Evolutionary conservation across 1,140 invertebrate species (phyloP).

Genomic region (Drosophila albomicans): DNA sequence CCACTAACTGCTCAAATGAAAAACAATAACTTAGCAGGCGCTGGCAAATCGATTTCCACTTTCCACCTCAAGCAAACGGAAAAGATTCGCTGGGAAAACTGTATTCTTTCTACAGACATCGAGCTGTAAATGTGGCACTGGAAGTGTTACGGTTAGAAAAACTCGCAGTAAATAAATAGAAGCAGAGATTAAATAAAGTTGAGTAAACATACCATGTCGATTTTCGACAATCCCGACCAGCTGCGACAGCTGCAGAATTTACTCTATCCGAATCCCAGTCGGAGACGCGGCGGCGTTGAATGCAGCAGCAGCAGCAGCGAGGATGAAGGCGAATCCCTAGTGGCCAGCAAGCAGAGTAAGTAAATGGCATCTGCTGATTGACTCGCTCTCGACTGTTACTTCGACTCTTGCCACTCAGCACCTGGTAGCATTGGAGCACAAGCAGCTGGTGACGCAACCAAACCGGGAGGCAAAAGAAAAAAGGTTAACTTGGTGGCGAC

Average conservation of each 20-base stretch:
- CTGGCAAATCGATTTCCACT: constrained; percentile 35
- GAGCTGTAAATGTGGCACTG: constrained; percentile 21
- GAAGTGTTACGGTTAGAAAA: constrained; percentile 5
- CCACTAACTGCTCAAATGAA: background rate
- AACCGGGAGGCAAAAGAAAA: constrained; percentile 28
- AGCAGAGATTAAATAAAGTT: constrained; percentile 9
- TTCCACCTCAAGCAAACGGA: background rate
- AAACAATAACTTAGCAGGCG: constrained; percentile 42
- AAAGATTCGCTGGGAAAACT: background rate
- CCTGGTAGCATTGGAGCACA: constrained; percentile 59
- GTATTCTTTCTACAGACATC: constrained; percentile 22
- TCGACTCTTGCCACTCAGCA: constrained; percentile 21
- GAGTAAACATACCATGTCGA: constrained; percentile 58
- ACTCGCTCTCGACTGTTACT: too few species aligned
- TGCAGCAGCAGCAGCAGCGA: constrained; percentile 66
- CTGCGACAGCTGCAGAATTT: constrained; percentile 63
- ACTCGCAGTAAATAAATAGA: background rate
- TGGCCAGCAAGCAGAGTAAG: constrained; percentile 61
- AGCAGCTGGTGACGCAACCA: constrained; percentile 11
- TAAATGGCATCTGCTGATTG: constrained; percentile 1
- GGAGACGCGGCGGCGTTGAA: constrained; percentile 37
- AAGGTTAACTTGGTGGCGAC: constrained; percentile 57
- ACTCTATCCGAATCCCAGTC: constrained; percentile 52
- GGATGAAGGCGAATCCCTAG: constrained; percentile 64
- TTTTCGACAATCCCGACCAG: constrained; percentile 77